Evolutionary conservation across 2,113 vertebrate genomes (phyloP).

Genomic region (Neogobius melanostomus): DNA sequence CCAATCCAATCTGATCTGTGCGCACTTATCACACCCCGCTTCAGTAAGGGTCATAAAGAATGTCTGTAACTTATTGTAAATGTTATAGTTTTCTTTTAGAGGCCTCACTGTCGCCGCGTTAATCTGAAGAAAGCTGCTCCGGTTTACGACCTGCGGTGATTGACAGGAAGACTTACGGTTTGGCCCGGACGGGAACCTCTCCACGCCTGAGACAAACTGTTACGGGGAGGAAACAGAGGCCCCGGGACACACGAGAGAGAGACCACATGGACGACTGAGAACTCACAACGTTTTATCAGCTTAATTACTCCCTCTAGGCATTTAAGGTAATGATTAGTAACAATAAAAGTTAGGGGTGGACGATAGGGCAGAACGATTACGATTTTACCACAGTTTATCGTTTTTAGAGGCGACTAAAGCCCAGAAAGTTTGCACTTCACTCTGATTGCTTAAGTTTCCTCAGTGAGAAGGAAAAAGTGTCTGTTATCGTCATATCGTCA

Average conservation of each 20-base stretch:
- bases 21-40: conserved; percentile 39
- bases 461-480: too few species aligned
- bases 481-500: too few species aligned
- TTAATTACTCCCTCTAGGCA: too few species aligned
- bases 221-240: conserved; percentile 16
- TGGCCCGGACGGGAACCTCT: conserved; percentile 58
- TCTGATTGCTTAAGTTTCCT: too few species aligned
- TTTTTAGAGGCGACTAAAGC: too few species aligned
- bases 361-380: too few species aligned
- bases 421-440: too few species aligned
- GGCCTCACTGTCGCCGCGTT: conserved; percentile 62
- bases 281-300: too few species aligned
- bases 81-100: conserved; percentile 65
- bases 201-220: conserved; percentile 61
- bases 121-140: conserved; percentile 58
- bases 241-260: conserved; percentile 38
- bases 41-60: conserved; percentile 54
- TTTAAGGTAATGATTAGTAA: too few species aligned
- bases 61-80: conserved; percentile 55
- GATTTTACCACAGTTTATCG: too few species aligned
- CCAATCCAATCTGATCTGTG: conserved; percentile 59
- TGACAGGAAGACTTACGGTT: conserved; percentile 63
- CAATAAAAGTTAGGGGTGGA: too few species aligned
- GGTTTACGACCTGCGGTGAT: conserved; percentile 61
- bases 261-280: too few species aligned